A percentile compares a stretch with the other conserved stretches of the same genome.
Conservation (phyloP, 1,140 invertebrate genomes). For the Drosophila hydei region DNA sequence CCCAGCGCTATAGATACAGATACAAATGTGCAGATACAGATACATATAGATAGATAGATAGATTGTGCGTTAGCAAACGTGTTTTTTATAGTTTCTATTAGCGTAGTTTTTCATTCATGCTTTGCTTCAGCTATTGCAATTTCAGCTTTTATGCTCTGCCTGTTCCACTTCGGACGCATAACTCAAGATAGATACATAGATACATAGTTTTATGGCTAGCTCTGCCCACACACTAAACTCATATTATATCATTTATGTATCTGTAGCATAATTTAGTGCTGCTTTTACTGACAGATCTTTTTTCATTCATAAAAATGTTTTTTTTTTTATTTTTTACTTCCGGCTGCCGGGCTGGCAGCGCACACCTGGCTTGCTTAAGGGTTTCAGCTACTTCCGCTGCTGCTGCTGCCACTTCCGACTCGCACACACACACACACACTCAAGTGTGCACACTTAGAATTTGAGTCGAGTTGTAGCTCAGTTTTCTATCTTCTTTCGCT, state of each 20-base stretch:
- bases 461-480: constrained; percentile 18
- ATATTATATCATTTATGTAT: too few relatives aligned
- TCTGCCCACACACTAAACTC: constrained; percentile 7
- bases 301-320: constrained; percentile 27
- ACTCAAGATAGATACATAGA: constrained; percentile 14
- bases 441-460: constrained; percentile 17
- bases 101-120: constrained; percentile 61
- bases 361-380: constrained; percentile 13
- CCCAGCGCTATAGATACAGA: background rate
- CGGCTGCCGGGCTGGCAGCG: constrained; percentile 18
- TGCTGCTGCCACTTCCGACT: constrained; percentile 33
- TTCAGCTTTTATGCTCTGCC: constrained; percentile 66
- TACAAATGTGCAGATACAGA: background rate
- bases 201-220: background rate
- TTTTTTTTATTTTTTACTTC: constrained; percentile 33
- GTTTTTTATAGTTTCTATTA: constrained; percentile 51
- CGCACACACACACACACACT: background rate
- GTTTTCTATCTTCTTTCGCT: constrained; percentile 37
- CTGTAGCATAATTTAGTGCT: constrained; percentile 6
- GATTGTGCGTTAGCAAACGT: constrained; percentile 40
- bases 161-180: constrained; percentile 64
- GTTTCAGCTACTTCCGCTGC: constrained; percentile 5
- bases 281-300: background rate
- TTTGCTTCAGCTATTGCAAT: constrained; percentile 9
- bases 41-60: background rate